Evolutionary conservation across 37 sponge, comb jelly and placozoan genomes (phyloP), one percentile per base, ranked within the genome.

Genomic region (Agelas oroides): DNA sequence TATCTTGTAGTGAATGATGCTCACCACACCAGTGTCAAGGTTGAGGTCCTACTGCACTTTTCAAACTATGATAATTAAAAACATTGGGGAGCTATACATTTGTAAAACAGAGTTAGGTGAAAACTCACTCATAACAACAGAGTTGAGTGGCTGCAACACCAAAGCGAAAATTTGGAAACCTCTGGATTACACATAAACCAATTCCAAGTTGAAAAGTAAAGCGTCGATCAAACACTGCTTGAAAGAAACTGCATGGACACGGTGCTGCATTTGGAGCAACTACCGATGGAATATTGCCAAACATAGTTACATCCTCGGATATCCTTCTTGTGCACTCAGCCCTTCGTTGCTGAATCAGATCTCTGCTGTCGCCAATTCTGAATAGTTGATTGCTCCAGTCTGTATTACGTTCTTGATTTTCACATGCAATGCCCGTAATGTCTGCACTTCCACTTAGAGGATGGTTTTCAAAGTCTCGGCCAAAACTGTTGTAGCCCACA

Each of bases 241-340:
- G 90, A 70, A 46, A 52, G 18, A 78, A 38, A 5, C 78, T 60
- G 36, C 92, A 91, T 11, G 92, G 92, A 75, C 92, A 91, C 12
- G 89, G 69, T 23, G 25, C 68, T 21, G 25, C 36, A 59, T 38
- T 40, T 39, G 8, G 2, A 28, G 6, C 14, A 56, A 31, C 69
- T 36, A 16, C 32, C 8, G 46, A 46, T 39, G 76, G 62, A 64
- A 63, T 40, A 11, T 25, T 24, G 0, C 76, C 34, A 37, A 64
- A 79, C 23, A 0, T 13, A 2, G 23, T 38, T 27, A 65, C 34
- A 14, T 85, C 86, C 55, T 67, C 36, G 20, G 27, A 23, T 46
- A 41, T 31, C 59, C 40, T 1, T 28, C 24, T 31, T 15, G 80
- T n/a, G 60, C 88, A 88, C n/a, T 56, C 23, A 14, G 57, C 24